Conservation (phyloP, 2,113 vertebrate species). For the Baryphthengus martii region DNA sequence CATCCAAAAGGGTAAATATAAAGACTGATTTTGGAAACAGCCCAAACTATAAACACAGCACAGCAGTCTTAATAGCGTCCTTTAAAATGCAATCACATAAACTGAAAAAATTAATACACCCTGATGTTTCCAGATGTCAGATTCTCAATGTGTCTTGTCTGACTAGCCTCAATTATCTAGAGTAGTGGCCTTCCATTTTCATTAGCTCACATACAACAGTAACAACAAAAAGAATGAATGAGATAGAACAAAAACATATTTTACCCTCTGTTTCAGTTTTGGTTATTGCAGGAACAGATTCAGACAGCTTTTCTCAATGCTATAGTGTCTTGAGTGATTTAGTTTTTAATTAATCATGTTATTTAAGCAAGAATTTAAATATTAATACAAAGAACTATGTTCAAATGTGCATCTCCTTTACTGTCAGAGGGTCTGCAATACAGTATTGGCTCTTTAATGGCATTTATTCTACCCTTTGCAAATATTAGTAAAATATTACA, state of each 20-base stretch:
- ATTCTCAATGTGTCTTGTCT: not conserved
- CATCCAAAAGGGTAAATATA: not conserved
- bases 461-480: not conserved
- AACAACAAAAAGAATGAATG: not conserved
- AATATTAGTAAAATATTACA: not conserved
- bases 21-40: not conserved
- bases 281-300: not conserved
- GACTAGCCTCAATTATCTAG: not conserved
- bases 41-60: not conserved
- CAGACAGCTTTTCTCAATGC: not conserved
- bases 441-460: not conserved
- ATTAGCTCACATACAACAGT: not conserved
- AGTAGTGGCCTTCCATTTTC: not conserved
- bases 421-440: not conserved
- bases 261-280: not conserved
- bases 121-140: not conserved
- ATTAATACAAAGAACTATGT: not conserved
- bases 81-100: not conserved
- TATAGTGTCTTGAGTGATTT: not conserved
- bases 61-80: not conserved
- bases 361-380: not conserved
- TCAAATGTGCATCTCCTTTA: not conserved
- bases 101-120: not conserved
- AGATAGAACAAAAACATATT: not conserved
- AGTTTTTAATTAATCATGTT: not conserved